These are phyloP conservation scores for Oreohelix idahoensis DNA, from an alignment of 1,140 invertebrate species.

Conservation along the genomic window DNA sequence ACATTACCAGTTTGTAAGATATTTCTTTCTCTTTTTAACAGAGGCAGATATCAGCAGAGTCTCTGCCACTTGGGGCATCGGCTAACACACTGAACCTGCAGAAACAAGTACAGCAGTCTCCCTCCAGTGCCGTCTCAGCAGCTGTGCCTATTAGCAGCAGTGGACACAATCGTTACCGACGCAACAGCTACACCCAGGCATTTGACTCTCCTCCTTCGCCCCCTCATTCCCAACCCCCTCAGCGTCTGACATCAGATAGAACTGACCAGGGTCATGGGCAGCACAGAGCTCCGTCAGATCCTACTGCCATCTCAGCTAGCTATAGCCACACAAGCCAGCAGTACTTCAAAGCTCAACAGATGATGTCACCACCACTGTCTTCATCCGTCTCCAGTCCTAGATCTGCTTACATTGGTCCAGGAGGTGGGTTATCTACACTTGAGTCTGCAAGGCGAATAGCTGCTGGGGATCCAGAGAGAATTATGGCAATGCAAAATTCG, in stretches of 20 bases:
- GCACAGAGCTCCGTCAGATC: neutral
- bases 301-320: neutral
- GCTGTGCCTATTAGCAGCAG: slow-evolving; percentile 54
- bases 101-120: slow-evolving; percentile 40
- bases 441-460: slow-evolving; percentile 40
- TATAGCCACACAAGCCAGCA: slow-evolving; percentile 10
- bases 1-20: neutral
- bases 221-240: slow-evolving; percentile 23
- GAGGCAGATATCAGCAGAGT: slow-evolving; percentile 22
- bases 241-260: neutral
- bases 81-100: slow-evolving; percentile 40
- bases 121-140: slow-evolving; percentile 42
- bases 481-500: slow-evolving; percentile 34
- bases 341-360: slow-evolving; percentile 19
- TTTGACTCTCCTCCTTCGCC: slow-evolving; percentile 48
- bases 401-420: slow-evolving; percentile 31
- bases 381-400: slow-evolving; percentile 17
- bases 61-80: slow-evolving; percentile 40
- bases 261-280: neutral
- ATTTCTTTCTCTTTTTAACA: slow-evolving; percentile 2
- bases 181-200: slow-evolving; percentile 65
- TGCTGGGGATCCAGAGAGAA: slow-evolving; percentile 30
- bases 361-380: slow-evolving; percentile 7
- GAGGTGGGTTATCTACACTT: slow-evolving; percentile 49
- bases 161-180: slow-evolving; percentile 53